Evolutionary conservation across 2,113 vertebrate genomes (phyloP).

Genomic region (Heliornis fulica): DNA sequence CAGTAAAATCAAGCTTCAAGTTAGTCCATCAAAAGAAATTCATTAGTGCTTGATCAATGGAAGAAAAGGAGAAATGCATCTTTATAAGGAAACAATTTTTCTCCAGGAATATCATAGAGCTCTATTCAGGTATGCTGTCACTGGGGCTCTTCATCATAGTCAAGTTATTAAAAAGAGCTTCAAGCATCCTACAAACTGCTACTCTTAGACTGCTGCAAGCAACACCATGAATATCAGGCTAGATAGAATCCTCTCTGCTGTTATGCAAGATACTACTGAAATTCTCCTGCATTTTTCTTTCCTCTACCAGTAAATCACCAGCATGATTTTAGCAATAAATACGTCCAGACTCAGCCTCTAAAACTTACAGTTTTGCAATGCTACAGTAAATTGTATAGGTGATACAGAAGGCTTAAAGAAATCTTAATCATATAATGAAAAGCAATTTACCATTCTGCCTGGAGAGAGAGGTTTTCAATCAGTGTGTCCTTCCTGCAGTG

Average conservation of each 20-base stretch:
- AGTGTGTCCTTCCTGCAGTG: not conserved
- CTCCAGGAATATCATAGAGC: not conserved
- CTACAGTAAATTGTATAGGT: not conserved
- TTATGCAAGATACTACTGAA: not conserved
- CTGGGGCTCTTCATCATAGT: not conserved
- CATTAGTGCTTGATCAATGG: not conserved
- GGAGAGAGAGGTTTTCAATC: conserved; percentile 19
- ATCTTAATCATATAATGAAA: conserved; percentile 4
- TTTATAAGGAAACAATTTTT: not conserved
- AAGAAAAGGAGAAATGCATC: not conserved
- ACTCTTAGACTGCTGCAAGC: not conserved
- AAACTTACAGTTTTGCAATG: not conserved
- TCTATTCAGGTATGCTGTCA: not conserved
- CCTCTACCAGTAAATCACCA: not conserved
- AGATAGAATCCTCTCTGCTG: not conserved
- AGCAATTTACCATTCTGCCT: conserved; percentile 4
- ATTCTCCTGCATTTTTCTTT: not conserved
- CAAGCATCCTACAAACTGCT: not conserved
- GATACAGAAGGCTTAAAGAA: conserved; percentile 3
- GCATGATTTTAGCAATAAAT: not conserved
- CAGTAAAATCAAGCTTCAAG: not conserved
- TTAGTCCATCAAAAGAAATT: not conserved
- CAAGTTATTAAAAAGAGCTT: not conserved
- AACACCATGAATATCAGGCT: not conserved
- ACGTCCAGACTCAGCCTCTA: not conserved